phyloP scores from a whole-genome alignment of 2,113 vertebrate species.

The Gymnogyps californianus region DNA sequence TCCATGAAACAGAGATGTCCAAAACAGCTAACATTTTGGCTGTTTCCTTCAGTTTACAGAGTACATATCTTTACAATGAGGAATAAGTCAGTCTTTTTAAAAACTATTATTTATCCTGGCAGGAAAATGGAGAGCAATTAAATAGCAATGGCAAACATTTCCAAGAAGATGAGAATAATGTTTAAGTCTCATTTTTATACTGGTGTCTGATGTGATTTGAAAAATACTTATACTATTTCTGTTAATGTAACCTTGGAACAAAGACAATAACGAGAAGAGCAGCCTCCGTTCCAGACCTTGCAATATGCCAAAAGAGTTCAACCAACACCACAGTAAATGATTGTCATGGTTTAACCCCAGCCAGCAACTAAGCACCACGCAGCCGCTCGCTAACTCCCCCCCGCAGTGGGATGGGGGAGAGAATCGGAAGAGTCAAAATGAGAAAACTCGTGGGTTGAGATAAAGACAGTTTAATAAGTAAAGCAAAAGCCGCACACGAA shows the following conservation, averaged over 20 bases:
- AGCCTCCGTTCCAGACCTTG: neutral
- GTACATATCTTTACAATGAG: neutral
- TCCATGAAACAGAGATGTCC: neutral
- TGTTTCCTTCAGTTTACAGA: neutral
- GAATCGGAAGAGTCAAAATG: no score
- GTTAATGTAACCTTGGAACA: neutral
- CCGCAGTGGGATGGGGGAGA: no score
- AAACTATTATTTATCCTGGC: neutral
- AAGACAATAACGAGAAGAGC: neutral
- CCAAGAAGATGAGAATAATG: neutral
- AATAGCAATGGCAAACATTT: neutral
- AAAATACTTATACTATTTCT: neutral
- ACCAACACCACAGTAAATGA: neutral
- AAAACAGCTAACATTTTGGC: neutral
- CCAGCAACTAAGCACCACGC: no score
- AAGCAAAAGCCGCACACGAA: no score
- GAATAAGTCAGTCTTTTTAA: neutral
- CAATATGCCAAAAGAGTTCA: neutral
- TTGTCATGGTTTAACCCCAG: no score
- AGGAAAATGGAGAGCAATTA: neutral
- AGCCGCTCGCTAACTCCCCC: no score
- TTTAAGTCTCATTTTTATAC: neutral
- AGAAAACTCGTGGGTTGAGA: no score
- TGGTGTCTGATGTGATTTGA: neutral
- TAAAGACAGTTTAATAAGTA: no score